phyloP scores from a whole-genome alignment of 2,113 vertebrate species.

The Chamaea fasciata region DNA sequence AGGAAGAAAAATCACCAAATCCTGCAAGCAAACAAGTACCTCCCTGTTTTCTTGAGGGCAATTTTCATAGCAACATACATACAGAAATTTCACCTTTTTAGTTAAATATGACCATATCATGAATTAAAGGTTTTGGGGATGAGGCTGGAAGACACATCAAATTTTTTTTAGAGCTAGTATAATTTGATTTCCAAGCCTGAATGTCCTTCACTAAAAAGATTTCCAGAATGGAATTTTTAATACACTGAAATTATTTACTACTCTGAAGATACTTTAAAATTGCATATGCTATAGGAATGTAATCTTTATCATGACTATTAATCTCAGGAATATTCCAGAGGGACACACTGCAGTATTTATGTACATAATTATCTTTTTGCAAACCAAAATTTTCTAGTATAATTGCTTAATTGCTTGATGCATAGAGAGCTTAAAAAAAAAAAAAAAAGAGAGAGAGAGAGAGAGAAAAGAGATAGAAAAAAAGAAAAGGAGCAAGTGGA shows the following conservation, averaged over 20 bases:
- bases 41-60: background rate
- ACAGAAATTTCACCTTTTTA: background rate
- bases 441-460: background rate
- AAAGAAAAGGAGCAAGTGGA: background rate
- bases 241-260: background rate
- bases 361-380: background rate
- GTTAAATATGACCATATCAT: background rate
- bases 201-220: background rate
- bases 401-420: background rate
- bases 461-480: too few relatives aligned
- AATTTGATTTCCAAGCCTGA: background rate
- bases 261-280: background rate
- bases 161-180: background rate
- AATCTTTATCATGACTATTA: background rate
- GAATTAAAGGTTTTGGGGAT: background rate
- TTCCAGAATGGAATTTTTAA: background rate
- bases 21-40: background rate
- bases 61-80: background rate
- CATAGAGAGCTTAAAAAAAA: background rate
- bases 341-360: background rate
- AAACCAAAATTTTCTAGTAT: background rate
- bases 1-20: background rate
- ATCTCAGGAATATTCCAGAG: background rate
- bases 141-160: background rate
- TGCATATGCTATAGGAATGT: background rate